Conservation (phyloP, 1,140 invertebrate species). For the Aradophagus sp. region DNA sequence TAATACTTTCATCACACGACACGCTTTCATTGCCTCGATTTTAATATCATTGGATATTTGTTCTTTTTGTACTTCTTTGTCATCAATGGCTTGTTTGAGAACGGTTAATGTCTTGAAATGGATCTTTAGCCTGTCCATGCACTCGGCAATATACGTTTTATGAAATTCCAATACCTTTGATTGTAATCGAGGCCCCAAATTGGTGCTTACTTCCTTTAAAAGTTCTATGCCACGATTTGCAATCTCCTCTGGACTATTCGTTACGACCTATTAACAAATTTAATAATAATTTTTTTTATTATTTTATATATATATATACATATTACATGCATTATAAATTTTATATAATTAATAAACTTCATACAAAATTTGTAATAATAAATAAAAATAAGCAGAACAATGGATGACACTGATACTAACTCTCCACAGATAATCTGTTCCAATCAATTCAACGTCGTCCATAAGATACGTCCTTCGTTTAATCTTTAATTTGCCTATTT, state of each 20-base stretch:
- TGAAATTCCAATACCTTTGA: constrained; percentile 85
- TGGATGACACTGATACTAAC: constrained; percentile 79
- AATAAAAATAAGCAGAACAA: neutral
- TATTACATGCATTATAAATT: no score
- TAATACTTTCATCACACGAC: constrained; percentile 94
- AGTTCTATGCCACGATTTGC: constrained; percentile 92
- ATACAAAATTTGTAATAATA: neutral
- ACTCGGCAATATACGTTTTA: constrained; percentile 92
- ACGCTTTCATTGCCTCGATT: constrained; percentile 91
- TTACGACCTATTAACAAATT: constrained; percentile 81
- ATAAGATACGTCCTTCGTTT: constrained; percentile 88
- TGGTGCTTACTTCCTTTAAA: constrained; percentile 94
- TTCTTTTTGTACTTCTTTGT: constrained; percentile 72
- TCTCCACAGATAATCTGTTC: constrained; percentile 97
- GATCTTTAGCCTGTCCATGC: constrained; percentile 89
- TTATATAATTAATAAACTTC: no score
- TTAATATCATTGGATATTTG: constrained; percentile 71
- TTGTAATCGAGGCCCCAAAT: constrained; percentile 89
- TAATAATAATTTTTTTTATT: neutral
- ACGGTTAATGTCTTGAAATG: constrained; percentile 84
- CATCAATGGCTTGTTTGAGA: constrained; percentile 77
- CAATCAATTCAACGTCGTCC: constrained; percentile 93
- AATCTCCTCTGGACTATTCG: constrained; percentile 92
- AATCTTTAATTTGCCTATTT: constrained; percentile 93
- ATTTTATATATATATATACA: no score